phyloP scores from a whole-genome alignment of 2,888 invertebrate species.

The Scotopteryx bipunctaria region DNA sequence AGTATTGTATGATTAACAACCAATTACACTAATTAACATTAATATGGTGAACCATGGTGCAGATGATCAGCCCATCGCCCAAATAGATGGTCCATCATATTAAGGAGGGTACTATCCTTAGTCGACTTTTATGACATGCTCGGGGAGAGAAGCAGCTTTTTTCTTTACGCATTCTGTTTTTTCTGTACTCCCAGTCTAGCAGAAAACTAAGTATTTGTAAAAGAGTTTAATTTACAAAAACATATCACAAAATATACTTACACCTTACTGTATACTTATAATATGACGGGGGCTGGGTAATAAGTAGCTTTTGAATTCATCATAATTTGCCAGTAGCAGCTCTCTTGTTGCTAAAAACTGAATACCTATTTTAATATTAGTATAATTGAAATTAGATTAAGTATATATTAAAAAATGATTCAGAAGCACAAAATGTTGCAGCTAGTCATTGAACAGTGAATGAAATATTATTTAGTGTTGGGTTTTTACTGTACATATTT shows the following conservation, averaged over 20 bases:
- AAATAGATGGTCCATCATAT: no score
- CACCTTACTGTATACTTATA: neutral
- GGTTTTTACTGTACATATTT: neutral
- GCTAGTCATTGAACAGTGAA: slow-evolving; percentile 50
- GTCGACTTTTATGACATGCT: no score
- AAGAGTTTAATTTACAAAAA: neutral
- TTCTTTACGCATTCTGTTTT: no score
- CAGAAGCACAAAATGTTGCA: slow-evolving; percentile 36
- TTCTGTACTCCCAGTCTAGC: no score
- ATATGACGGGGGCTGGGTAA: neutral
- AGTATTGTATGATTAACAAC: no score
- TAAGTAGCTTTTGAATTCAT: neutral
- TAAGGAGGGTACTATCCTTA: no score
- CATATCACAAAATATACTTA: neutral
- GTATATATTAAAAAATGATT: slow-evolving; percentile 1
- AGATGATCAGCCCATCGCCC: no score
- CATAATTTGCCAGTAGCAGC: slow-evolving; percentile 45
- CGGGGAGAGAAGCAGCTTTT: no score
- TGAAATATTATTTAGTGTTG: neutral
- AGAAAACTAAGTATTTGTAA: no score
- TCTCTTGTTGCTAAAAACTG: slow-evolving; percentile 32
- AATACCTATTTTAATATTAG: neutral
- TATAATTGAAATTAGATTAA: no score
- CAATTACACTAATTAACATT: no score
- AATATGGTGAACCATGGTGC: no score